Conservation (phyloP, 2,888 invertebrate genomes). For the Andrena bicolor region DNA sequence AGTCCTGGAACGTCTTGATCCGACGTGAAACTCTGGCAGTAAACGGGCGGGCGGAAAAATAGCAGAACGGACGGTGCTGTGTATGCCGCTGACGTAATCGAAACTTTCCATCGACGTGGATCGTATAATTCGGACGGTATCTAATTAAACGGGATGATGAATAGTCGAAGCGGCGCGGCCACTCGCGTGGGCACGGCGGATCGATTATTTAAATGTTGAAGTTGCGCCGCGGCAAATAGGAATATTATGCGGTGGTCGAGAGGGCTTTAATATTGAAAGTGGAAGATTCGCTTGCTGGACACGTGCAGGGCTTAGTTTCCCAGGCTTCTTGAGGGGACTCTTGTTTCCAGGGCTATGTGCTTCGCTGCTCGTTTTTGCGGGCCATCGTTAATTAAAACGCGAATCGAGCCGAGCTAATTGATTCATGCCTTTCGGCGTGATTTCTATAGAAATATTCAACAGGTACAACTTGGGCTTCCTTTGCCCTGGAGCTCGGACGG, state of each 20-base stretch:
- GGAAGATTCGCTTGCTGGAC: slow-evolving; percentile 18
- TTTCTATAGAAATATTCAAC: slow-evolving; percentile 30
- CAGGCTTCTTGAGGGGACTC: neutral
- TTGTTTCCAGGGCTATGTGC: neutral
- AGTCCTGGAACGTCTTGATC: slow-evolving; percentile 27
- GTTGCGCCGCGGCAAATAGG: neutral
- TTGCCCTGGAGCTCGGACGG: neutral
- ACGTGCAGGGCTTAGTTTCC: slow-evolving; percentile 4
- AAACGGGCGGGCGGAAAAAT: neutral
- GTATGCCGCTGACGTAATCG: neutral
- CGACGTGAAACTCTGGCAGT: neutral
- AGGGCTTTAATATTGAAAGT: slow-evolving; percentile 35
- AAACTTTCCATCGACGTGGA: neutral
- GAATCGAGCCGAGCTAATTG: neutral
- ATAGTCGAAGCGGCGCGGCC: slow-evolving; percentile 16
- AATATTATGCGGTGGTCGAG: slow-evolving; percentile 27
- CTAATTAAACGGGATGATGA: slow-evolving; percentile 30
- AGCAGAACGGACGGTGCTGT: neutral
- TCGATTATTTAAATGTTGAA: slow-evolving; percentile 41
- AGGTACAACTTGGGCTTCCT: slow-evolving; percentile 21
- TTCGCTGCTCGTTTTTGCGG: neutral
- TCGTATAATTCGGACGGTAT: neutral
- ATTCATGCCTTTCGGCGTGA: neutral
- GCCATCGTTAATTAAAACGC: slow-evolving; percentile 9
- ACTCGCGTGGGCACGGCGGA: slow-evolving; percentile 1